These are phyloP conservation scores for Arge pagana DNA, from an alignment of 2,888 invertebrate genomes.

Conservation along the genomic window DNA sequence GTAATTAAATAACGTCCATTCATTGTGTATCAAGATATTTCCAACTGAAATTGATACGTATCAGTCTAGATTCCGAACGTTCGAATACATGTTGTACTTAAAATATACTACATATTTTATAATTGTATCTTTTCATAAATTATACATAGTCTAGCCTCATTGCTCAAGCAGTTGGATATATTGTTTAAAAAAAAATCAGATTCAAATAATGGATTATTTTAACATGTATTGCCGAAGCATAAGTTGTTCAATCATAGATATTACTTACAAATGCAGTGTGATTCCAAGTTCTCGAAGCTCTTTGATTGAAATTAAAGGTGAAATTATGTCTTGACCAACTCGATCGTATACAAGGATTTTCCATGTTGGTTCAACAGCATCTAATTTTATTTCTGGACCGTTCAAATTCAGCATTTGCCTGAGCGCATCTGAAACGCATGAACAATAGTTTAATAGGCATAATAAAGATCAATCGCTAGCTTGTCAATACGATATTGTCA, in stretches of 20 bases:
- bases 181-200: too few species aligned
- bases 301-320: slow-evolving; percentile 93
- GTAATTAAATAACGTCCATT: neutral
- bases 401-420: slow-evolving; percentile 96
- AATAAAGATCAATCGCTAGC: neutral
- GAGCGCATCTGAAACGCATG: slow-evolving; percentile 76
- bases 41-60: slow-evolving; percentile 2
- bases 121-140: too few species aligned
- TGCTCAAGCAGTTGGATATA: too few species aligned
- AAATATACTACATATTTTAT: too few species aligned
- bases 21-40: slow-evolving; percentile 1
- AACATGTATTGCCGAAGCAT: too few species aligned
- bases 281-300: slow-evolving; percentile 95
- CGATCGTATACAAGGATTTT: slow-evolving; percentile 96
- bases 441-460: neutral
- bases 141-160: too few species aligned
- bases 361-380: slow-evolving; percentile 89
- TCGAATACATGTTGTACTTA: too few species aligned
- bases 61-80: too few species aligned
- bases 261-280: slow-evolving; percentile 93
- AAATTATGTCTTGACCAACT: slow-evolving; percentile 97
- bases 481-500: too few species aligned
- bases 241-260: too few species aligned
- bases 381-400: slow-evolving; percentile 74
- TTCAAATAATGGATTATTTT: too few species aligned